Base-by-base conservation (phyloP, 37 sponge, comb jelly and placozoan genomes). In the Cliona cf. orientalis region DNA sequence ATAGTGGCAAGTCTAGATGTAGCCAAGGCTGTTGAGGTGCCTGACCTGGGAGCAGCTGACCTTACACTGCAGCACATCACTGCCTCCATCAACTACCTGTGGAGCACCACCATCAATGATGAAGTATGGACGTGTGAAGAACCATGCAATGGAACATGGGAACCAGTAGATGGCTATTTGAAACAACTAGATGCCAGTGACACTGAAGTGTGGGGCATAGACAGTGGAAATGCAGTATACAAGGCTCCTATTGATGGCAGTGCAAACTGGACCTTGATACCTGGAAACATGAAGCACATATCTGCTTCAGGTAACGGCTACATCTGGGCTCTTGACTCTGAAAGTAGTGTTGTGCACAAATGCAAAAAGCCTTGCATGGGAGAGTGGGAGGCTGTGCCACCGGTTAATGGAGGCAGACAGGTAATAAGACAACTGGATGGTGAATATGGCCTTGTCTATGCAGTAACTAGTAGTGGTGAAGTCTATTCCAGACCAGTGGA, bases 251-350 rank as follows among this genome's bases (percentile, higher is more conserved):
- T 82, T 71, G 89, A 89, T 71, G 89, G 84, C 33, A 62, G 72
- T 64, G 89, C 74, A 32, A 46, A 43, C 32, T 89, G 89, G 89
- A 57, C 0, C 5, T n/a, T 2, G 2, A 33, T 87, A 28, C 39
- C 58, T 12, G 88, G 88, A 1, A 39, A 42, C 7, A 62, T 86
- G 57, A 71, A 72, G 39, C 91, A 86, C 42, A 84, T 91, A 9
- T 79, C 84, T 44, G 91, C 87, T 34, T 91, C 91, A n/a, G 91
- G 87, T 0, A 86, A 91, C 65, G 91, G 91, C 44, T 91, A 78
- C 71, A 82, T 91, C 4, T 91, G 91, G 91, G 87, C 79, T 42
- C 74, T 82, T 11, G 82, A 63, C 55, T 11, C 56, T 25, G 33
- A 11, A 9, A 40, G 82, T 55, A 12, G 68, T 14, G 76, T 85